A percentile compares a stretch with the other conserved stretches of the same genome.
These are phyloP conservation scores for Aegotheles bennettii DNA, from an alignment of 2,113 vertebrate genomes.

Conservation along the genomic window DNA sequence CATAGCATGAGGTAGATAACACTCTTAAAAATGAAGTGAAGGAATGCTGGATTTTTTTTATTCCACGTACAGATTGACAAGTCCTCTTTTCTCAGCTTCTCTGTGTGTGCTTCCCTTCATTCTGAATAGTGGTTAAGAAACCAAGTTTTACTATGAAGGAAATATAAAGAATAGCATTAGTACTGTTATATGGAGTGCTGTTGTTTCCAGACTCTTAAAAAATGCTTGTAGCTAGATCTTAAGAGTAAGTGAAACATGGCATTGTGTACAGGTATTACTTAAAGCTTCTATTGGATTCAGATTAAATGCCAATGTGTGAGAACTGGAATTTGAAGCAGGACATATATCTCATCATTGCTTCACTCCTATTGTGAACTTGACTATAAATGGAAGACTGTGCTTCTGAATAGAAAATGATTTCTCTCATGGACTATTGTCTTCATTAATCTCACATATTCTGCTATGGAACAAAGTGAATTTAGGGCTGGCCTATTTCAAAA, in stretches of 20 bases:
- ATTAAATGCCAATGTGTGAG: background rate
- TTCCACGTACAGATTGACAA: background rate
- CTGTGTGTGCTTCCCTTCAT: background rate
- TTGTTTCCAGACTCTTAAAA: background rate
- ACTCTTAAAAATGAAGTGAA: background rate
- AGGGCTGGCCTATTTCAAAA: background rate
- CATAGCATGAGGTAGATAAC: background rate
- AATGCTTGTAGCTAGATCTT: background rate
- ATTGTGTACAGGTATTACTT: background rate
- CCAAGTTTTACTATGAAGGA: background rate
- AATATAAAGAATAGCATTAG: background rate
- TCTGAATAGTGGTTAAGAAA: background rate
- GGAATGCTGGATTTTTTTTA: background rate
- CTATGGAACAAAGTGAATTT: background rate
- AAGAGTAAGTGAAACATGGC: background rate
- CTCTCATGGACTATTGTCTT: background rate
- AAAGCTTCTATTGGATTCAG: background rate
- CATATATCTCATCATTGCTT: background rate
- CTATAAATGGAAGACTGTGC: background rate
- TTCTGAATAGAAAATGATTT: background rate
- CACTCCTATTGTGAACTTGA: background rate
- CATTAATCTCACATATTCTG: background rate
- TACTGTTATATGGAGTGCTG: background rate
- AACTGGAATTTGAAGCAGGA: background rate
- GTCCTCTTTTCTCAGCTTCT: background rate